phyloP scores from a whole-genome alignment of 2,797 vertebrate genomes.

The Rhynchonycteris naso region DNA sequence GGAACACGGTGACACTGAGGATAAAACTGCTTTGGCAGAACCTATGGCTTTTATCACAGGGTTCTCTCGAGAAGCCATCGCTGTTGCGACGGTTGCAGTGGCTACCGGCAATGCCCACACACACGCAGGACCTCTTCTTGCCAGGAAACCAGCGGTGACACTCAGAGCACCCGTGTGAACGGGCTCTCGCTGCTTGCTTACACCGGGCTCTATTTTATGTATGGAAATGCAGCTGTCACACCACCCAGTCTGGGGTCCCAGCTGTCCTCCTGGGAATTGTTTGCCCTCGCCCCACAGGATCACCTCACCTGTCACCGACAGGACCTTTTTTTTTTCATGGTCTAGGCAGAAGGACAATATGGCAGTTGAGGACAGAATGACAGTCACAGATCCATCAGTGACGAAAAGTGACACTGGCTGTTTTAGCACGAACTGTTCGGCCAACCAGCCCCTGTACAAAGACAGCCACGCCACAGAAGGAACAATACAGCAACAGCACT shows the following conservation, averaged over 20 bases:
- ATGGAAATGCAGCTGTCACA: background rate
- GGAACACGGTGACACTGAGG: background rate
- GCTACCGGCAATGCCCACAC: background rate
- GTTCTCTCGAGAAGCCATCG: slow-evolving; percentile 5
- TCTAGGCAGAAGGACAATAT: background rate
- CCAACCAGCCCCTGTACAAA: background rate
- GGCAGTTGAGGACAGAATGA: background rate
- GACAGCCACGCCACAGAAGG: background rate
- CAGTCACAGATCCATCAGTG: background rate
- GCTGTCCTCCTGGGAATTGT: background rate
- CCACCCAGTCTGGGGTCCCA: background rate
- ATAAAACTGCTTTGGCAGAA: background rate
- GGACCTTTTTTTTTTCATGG: background rate
- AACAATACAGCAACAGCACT: background rate
- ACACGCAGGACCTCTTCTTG: background rate
- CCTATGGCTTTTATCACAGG: background rate
- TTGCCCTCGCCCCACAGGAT: background rate
- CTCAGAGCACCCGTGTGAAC: background rate
- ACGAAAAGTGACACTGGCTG: background rate
- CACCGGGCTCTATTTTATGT: background rate
- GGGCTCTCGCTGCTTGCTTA: background rate
- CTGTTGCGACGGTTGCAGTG: slow-evolving; percentile 30
- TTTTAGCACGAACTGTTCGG: background rate
- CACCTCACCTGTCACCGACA: background rate
- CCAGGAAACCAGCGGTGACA: background rate